Base-by-base conservation (phyloP, 2,888 invertebrate species). In the Hypolimnas misippus region DNA sequence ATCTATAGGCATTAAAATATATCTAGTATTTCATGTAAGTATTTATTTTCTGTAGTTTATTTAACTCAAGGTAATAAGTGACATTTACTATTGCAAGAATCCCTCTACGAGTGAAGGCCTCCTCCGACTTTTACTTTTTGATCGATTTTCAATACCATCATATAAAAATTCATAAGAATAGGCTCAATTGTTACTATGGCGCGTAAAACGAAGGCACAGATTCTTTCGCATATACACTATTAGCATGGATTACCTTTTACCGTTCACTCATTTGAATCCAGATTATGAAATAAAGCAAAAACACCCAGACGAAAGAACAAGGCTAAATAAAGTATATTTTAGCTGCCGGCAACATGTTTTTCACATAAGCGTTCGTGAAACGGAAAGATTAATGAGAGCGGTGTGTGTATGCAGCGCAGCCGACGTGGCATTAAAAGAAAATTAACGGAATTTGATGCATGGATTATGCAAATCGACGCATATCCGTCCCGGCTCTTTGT, bases 381-480 rank as follows among this genome's bases (percentile, higher is more conserved):
- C 49, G 19, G 31, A 59, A 58, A 67, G 67, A 69, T 68, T 63
- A 65, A 65, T 62, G 62, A 63, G 62, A 56, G 61, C 60, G 56
- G 54, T 62, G 51, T 16, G 63, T 64, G 63, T 63, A 62, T 76
- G 80, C 81, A 80, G 77, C 79, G 49, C 49, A 49, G 82, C 74
- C 76, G 76, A 74, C 79, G 75, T 71, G 29, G 81, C 84, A 86
- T 89, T 84, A 90, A 88, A 90, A 89, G 85, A 89, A 90, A 89
- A 90, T 91, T 89, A 89, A 87, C 87, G 82, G 79, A 86, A 81
- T 85, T 87, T 87, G 87, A 87, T 90, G 90, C 89, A 88, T 76
- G 83, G 86, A 89, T 90, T 89, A 91, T 91, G 90, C 82, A 89
- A 89, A 90, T 85, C 73, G 74, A 81, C 79, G 82, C 81, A 84